Base-by-base conservation (phyloP, 2,888 invertebrate species). In the Drosophila nr. perissopoda region DNA sequence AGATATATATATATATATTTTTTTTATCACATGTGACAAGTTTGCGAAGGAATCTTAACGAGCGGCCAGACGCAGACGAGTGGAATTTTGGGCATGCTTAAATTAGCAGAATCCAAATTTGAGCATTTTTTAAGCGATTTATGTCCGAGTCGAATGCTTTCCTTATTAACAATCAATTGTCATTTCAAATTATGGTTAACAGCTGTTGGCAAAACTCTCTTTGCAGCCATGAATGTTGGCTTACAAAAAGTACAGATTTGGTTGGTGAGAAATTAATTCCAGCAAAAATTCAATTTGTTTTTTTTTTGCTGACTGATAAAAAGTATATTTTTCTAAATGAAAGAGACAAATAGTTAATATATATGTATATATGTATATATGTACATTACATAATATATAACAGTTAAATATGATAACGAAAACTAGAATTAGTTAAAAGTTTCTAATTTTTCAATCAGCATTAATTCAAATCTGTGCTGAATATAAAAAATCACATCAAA, bases 1-100 rank as follows among this genome's bases (percentile, higher is more conserved):
- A 64, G 59, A 36, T 38, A 18, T 38, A 18, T 38, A 18, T 7
- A 2, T 38, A 7, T 38, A 1, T 13, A 34, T 21, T 33, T 25
- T 34, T 34, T 38, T 60, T 21, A 27, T 48, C 16, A 29, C 66
- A 68, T 68, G 38, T 25, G 54, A 54, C 49, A 34, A 34, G 25
- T 51, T 51, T 38, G 5, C 18, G 10, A 4, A 18, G 16, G 36
- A 29, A 45, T 45, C 45, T 45, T 45, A 45, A 45, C 45, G 45
- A 45, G 45, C 8, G 27, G 8, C 25, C 45, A 45, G 45, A 45
- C 45, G 16, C 8, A 25, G 25, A 8, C 45, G 45, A 45, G 45
- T 16, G 45, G 45, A 45, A 45, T 45, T 45, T 45, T 45, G 8
- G 45, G 25, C 45, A 16, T 45, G 25, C 16, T 25, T 25, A 25